Base-by-base conservation (phyloP, 2,888 invertebrate species). In the Orchesella flavescens region DNA sequence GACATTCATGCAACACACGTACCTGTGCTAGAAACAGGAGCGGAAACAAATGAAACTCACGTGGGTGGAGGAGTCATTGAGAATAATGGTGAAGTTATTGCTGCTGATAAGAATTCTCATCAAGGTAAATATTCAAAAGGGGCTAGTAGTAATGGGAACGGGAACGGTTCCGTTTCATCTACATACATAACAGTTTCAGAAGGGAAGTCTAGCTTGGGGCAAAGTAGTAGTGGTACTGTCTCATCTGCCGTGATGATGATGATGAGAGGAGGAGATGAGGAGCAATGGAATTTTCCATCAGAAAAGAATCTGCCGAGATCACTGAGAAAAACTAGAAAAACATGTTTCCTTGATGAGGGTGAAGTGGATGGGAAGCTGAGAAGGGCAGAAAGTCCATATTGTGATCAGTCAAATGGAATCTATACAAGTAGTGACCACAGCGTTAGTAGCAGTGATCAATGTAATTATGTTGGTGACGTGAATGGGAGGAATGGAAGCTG, bases 271-370 rank as follows among this genome's bases (percentile, higher is more conserved):
- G 53, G 57, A 71, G 78, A 78, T 44, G 77, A 88, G 53, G 88
- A 88, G 53, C 79, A 87, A 59, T 88, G 88, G 88, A 86, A 85
- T 77, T 88, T 88, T 83, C 86, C 85, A 13, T 84, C 88, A 1
- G 88, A 88, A 17, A 87, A 88, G 61, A 88, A 88, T 81, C 77
- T 88, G 17, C 88, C 88, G 17, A 78, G 88, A 46, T 88, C 88
- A 1, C 76, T 88, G 12, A 55, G 88, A 19, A 87, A 87, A 84
- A 88, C 88, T 10, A 77, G 88, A 19, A 87, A 87, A 81, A 88
- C 87, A 12, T 87, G 87, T 77, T 86, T 88, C 46, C 86, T 82
- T 1, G 87, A 88, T 10, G 86, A 86, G 13, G 86, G 84, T 0
- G 84, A 81, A 9, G 21, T 9, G 17, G 73, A 81, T 57, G 76